Percentiles rank a stretch among this genome's conserved stretches.
These are phyloP conservation scores for Tonatia bakeri DNA, from an alignment of 2,113 vertebrate species.

Conservation along the genomic window DNA sequence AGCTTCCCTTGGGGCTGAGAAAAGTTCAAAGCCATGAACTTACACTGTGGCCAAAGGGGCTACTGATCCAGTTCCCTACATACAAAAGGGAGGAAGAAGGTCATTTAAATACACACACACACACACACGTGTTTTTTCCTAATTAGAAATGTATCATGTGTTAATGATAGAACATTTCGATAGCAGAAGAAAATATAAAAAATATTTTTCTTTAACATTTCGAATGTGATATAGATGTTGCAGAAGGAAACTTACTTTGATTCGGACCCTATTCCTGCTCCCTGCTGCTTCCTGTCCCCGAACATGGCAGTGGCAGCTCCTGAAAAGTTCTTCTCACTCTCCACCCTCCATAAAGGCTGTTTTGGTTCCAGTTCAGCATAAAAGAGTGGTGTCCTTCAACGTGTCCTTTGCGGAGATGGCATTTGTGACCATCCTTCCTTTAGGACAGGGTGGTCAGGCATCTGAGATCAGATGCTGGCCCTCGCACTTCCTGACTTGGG, in stretches of 20 bases:
- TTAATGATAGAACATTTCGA: neutral
- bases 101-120: neutral
- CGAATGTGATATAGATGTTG: neutral
- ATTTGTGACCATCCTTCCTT: neutral
- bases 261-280: neutral
- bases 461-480: neutral
- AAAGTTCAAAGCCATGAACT: slow-evolving; percentile 32
- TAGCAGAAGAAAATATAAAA: neutral
- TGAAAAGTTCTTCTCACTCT: neutral
- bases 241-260: neutral
- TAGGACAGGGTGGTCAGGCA: neutral
- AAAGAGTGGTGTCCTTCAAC: neutral
- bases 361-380: neutral
- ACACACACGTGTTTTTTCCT: neutral
- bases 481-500: neutral
- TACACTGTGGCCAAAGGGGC: neutral
- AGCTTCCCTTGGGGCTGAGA: neutral
- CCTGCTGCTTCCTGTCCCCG: neutral
- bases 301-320: no score
- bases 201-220: neutral
- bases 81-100: neutral
- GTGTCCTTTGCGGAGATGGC: neutral
- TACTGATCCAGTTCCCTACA: neutral
- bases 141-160: neutral
- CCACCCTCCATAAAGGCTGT: neutral